Evolutionary conservation across 2,888 invertebrate species (phyloP).

Genomic region (Carabus problematicus): DNA sequence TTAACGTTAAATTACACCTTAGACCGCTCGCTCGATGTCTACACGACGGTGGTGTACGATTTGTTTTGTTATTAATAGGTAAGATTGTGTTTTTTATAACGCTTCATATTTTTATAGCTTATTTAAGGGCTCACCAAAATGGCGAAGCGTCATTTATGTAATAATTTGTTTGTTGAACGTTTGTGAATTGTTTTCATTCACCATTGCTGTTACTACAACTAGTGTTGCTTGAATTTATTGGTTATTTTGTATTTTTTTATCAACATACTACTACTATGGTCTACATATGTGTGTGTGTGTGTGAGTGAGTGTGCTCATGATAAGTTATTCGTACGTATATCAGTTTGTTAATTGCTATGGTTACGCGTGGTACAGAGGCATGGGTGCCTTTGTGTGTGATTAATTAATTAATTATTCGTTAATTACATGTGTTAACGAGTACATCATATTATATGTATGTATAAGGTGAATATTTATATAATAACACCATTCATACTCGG

Average conservation of each 20-base stretch:
- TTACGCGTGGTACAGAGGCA: constrained; percentile 13
- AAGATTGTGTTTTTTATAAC: constrained; percentile 53
- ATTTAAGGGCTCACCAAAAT: constrained; percentile 60
- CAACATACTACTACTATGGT: too few relatives aligned
- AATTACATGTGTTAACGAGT: neutral
- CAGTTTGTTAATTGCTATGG: constrained; percentile 22
- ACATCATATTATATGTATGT: neutral
- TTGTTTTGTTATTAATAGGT: constrained; percentile 46
- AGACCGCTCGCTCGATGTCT: constrained; percentile 27
- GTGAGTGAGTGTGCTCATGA: too few relatives aligned
- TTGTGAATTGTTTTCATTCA: too few relatives aligned
- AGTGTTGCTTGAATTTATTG: neutral
- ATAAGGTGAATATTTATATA: neutral
- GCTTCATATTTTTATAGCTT: constrained; percentile 55
- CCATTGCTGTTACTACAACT: too few relatives aligned
- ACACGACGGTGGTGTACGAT: constrained; percentile 43
- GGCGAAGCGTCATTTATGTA: constrained; percentile 57
- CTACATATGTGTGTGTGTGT: too few relatives aligned
- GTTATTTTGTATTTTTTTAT: too few relatives aligned
- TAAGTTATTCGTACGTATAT: too few relatives aligned
- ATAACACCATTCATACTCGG: too few relatives aligned
- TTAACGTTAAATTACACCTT: constrained; percentile 1
- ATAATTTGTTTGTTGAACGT: constrained; percentile 35
- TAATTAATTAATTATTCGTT: constrained; percentile 5
- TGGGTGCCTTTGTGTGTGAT: constrained; percentile 21